Percentiles rank a stretch among this genome's conserved stretches.
Evolutionary conservation across 2,113 vertebrate species (phyloP).

Genomic region (Emydocephalus ijimae): DNA sequence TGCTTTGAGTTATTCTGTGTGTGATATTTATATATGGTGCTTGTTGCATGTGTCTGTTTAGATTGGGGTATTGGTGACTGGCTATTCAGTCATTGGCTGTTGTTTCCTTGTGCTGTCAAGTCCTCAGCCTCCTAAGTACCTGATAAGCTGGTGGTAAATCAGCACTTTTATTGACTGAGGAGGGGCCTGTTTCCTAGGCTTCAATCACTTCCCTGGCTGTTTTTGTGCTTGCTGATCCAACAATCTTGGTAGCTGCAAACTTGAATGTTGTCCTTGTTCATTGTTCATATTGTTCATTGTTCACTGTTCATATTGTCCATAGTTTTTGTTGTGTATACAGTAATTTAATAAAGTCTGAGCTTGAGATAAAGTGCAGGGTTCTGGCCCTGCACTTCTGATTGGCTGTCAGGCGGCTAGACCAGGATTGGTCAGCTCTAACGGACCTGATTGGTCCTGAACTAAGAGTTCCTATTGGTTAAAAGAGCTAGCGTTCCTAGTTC

Average conservation of each 20-base stretch:
- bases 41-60: neutral
- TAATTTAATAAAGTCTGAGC: too few species aligned
- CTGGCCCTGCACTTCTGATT: too few species aligned
- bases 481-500: too few species aligned
- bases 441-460: too few species aligned
- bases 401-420: too few species aligned
- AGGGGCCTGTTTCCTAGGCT: too few species aligned
- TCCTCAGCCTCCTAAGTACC: neutral
- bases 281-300: neutral
- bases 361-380: too few species aligned
- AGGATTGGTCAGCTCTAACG: too few species aligned
- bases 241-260: neutral
- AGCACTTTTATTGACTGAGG: neutral
- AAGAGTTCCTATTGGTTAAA: too few species aligned
- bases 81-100: neutral
- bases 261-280: neutral
- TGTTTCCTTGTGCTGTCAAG: neutral
- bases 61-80: neutral
- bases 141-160: neutral
- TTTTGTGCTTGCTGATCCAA: neutral
- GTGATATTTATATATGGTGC: neutral
- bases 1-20: neutral
- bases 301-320: neutral
- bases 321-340: too few species aligned
- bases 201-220: neutral